Evolutionary conservation across 2,888 invertebrate species (phyloP).

Genomic region (Eupithecia pulchellata): DNA sequence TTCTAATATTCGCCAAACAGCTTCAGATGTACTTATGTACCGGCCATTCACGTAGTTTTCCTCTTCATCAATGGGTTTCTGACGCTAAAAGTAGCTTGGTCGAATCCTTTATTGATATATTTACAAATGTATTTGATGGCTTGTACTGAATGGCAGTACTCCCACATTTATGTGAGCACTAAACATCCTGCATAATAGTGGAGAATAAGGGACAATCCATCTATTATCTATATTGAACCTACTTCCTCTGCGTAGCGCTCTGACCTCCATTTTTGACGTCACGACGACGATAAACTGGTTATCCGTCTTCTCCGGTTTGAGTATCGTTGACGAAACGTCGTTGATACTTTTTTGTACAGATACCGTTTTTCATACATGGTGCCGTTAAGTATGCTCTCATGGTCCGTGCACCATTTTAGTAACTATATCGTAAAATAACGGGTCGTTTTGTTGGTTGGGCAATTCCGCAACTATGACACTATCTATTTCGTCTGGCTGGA

Average conservation of each 20-base stretch:
- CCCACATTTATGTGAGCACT: slow-evolving; percentile 12
- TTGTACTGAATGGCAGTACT: slow-evolving; percentile 26
- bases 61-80: slow-evolving; percentile 12
- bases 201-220: slow-evolving; percentile 14
- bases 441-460: slow-evolving; percentile 10
- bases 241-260: neutral
- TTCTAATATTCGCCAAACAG: slow-evolving; percentile 42
- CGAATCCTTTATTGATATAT: slow-evolving; percentile 47
- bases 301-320: slow-evolving; percentile 23
- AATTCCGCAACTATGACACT: slow-evolving; percentile 11
- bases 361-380: slow-evolving; percentile 17
- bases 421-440: slow-evolving; percentile 1
- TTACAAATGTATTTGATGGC: slow-evolving; percentile 46
- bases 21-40: slow-evolving; percentile 44
- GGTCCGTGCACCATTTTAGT: slow-evolving; percentile 15
- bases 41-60: slow-evolving; percentile 37
- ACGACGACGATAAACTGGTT: slow-evolving; percentile 9
- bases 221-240: slow-evolving; percentile 8
- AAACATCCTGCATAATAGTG: slow-evolving; percentile 4
- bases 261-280: neutral
- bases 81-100: slow-evolving; percentile 37
- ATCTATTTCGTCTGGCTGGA: slow-evolving; percentile 10
- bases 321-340: slow-evolving; percentile 13
- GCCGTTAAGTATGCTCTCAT: neutral
- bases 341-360: slow-evolving; percentile 17